These are phyloP conservation scores for Bufotes viridis DNA, from an alignment of 2,797 vertebrate genomes.

Conservation along the genomic window DNA sequence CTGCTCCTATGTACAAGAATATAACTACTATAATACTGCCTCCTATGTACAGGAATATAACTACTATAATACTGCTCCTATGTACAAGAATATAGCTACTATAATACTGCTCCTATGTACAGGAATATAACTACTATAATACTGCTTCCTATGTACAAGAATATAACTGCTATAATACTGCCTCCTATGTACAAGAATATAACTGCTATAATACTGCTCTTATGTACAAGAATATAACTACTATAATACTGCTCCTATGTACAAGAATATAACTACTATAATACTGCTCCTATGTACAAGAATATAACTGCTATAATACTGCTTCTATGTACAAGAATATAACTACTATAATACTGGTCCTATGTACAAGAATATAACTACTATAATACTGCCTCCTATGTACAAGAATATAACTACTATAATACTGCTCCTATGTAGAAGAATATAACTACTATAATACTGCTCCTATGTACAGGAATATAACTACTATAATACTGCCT, in stretches of 20 bases:
- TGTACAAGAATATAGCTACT: too few species aligned
- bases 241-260: too few species aligned
- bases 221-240: too few species aligned
- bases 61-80: too few species aligned
- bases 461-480: neutral
- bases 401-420: conserved; percentile 6
- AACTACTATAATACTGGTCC: conserved; percentile 11
- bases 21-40: conserved; percentile 5
- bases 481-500: conserved; percentile 14
- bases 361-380: conserved; percentile 4
- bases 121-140: too few species aligned
- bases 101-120: too few species aligned
- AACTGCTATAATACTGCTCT: too few species aligned
- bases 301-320: conserved; percentile 13
- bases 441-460: conserved; percentile 17
- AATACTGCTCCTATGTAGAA: conserved; percentile 2
- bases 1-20: neutral
- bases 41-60: neutral
- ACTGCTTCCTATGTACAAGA: too few species aligned
- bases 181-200: too few species aligned
- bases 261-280: too few species aligned
- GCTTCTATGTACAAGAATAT: neutral
- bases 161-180: too few species aligned
- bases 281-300: too few species aligned
- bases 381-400: conserved; percentile 3